Percentiles rank a stretch among this genome's conserved stretches.
phyloP scores from a whole-genome alignment of 2,888 invertebrate genomes.

The Mycogona germanica region DNA sequence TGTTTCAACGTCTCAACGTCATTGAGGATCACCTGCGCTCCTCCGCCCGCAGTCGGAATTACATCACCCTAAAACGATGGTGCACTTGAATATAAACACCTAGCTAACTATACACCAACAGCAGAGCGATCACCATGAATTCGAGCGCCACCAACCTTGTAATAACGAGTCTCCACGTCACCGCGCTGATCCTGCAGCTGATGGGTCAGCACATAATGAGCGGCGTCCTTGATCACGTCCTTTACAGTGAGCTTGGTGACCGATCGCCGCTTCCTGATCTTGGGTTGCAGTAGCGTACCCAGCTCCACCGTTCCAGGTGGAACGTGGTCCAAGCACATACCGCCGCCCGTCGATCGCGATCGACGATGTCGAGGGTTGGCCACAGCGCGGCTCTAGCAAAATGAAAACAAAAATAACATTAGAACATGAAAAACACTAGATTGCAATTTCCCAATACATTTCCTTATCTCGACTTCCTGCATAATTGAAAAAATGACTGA shows the following conservation, averaged over 20 bases:
- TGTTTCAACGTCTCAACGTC: slow-evolving; percentile 85
- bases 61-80: slow-evolving; percentile 58
- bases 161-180: slow-evolving; percentile 81
- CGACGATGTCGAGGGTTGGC: slow-evolving; percentile 61
- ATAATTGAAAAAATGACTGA: too few species aligned
- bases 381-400: slow-evolving; percentile 48
- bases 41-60: slow-evolving; percentile 84
- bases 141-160: slow-evolving; percentile 52
- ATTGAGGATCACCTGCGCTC: slow-evolving; percentile 85
- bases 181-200: slow-evolving; percentile 88
- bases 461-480: not conserved
- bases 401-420: slow-evolving; percentile 12
- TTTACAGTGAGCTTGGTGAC: slow-evolving; percentile 68
- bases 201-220: slow-evolving; percentile 83
- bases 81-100: not conserved
- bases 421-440: too few species aligned
- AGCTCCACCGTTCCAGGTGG: slow-evolving; percentile 57
- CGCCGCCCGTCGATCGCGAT: slow-evolving; percentile 63
- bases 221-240: slow-evolving; percentile 46
- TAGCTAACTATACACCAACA: slow-evolving; percentile 1
- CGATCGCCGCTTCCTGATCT: slow-evolving; percentile 66
- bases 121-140: slow-evolving; percentile 8
- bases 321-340: slow-evolving; percentile 79
- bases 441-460: too few species aligned
- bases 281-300: slow-evolving; percentile 77